Base-by-base conservation (phyloP, 2,797 vertebrate species). In the Pampus argenteus region DNA sequence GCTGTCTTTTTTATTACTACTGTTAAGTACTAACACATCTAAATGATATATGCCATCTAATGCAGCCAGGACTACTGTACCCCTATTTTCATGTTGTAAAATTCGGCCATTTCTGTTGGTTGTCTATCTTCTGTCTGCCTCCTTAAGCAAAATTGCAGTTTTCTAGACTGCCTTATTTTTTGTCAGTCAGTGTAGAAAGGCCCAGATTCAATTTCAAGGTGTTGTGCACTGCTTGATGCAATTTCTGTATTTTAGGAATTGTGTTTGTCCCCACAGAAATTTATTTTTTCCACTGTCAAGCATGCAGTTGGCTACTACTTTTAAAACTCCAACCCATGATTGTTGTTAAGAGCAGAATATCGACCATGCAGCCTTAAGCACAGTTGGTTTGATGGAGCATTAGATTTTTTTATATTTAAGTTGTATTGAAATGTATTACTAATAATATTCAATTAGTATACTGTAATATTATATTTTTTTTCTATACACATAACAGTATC, bases 131-230 rank as follows among this genome's bases (percentile, higher is more conserved):
- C 17, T 9, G 34, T 34, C 2, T 18, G 1, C 2, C 13, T 64
- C 17, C 55, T 66, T 52, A n/a, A 23, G 47, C 11, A 4, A 47
- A 34, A 40, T 38, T 45, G 34, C 57, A 57, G 40, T 44, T 44
- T 18, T 18, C 29, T 25, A 6, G 18, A 34, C 38, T 65, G 62
- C 50, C 17, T 28, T 48, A 3, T 22, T 62, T 71, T 54, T 51
- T 31, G 5, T 59, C 25, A 13, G 57, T 54, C 34, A 6, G 29
- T 51, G 67, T 51, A 15, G n/a, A 76, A 26, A 51, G 40, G 69
- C 1, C 5, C 38, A 18, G 48, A 63, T 72, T 74, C 23, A 45
- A 59, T 74, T 76, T 76, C 51, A 66, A 74, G 51, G 66, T 67
- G 65, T 40, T 42, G 44, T 78, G 65, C 50, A 2, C 79, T 9